Evolutionary conservation across 2,797 vertebrate species (phyloP).

Genomic region (Oreochromis grahami): DNA sequence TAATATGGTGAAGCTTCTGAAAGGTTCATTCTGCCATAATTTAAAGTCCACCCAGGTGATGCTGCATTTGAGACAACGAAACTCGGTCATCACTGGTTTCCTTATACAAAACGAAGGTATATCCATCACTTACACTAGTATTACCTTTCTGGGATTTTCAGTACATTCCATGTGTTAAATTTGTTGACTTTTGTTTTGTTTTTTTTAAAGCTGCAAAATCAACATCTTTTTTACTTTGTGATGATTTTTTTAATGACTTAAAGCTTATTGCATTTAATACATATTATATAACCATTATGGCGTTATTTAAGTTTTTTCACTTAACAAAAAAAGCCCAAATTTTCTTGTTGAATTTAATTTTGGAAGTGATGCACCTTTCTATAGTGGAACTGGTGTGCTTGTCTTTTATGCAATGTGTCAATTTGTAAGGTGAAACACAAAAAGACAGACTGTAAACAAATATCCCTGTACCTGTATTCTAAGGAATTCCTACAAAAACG

Average conservation of each 20-base stretch:
- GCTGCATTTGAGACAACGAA: neutral
- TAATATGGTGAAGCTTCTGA: constrained; percentile 47
- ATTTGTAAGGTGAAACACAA: neutral
- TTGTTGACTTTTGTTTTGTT: neutral
- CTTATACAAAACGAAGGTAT: neutral
- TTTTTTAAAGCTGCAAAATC: neutral
- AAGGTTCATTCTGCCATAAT: constrained; percentile 46
- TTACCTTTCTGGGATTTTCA: neutral
- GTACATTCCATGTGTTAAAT: neutral
- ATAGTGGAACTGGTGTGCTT: neutral
- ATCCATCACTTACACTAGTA: neutral
- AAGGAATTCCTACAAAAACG: neutral
- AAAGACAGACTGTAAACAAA: neutral
- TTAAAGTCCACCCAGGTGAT: neutral
- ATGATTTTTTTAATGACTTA: neutral
- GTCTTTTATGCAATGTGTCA: neutral
- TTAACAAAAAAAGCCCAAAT: no score
- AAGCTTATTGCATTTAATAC: neutral
- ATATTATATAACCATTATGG: neutral
- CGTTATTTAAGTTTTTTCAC: neutral
- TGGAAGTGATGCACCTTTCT: neutral
- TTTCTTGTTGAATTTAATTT: neutral
- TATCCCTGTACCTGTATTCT: neutral
- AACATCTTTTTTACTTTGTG: neutral
- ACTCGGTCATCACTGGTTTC: neutral